Percentiles rank a stretch among this genome's conserved stretches.
Evolutionary conservation across 2,888 invertebrate species (phyloP).

Genomic region (Tipula lateralis): DNA sequence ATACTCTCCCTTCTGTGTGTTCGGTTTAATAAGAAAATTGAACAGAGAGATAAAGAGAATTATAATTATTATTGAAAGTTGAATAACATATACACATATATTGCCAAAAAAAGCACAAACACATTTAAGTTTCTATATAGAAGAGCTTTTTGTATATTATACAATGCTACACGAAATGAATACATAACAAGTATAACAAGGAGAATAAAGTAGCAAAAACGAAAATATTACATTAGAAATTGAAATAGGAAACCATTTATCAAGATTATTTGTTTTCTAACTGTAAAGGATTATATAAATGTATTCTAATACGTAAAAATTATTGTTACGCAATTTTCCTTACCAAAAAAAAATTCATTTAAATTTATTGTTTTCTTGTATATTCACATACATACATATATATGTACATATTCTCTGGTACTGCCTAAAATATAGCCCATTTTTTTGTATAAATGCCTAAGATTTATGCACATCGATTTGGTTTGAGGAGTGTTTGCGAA

Average conservation of each 20-base stretch:
- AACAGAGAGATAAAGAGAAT: neutral
- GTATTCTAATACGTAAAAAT: neutral
- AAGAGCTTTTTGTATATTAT: neutral
- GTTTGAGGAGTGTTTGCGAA: neutral
- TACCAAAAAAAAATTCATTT: neutral
- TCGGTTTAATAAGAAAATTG: neutral
- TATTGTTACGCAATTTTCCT: neutral
- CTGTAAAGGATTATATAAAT: neutral
- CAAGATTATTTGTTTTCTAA: slow-evolving; percentile 16
- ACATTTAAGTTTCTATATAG: neutral
- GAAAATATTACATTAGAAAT: neutral
- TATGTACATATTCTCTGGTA: neutral
- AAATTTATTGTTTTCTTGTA: slow-evolving; percentile 19
- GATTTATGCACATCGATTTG: neutral
- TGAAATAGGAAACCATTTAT: slow-evolving; percentile 19
- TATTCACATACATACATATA: neutral
- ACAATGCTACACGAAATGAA: neutral
- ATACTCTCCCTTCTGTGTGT: neutral
- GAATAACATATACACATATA: neutral
- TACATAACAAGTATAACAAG: neutral
- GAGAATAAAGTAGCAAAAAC: neutral
- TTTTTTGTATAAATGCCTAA: neutral
- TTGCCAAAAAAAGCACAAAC: no score
- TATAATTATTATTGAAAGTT: neutral
- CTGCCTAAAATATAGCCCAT: neutral